Evolutionary conservation across 2,113 vertebrate species (phyloP), one percentile per base, ranked within the genome.

Genomic region (Oncorhynchus clarkii): DNA sequence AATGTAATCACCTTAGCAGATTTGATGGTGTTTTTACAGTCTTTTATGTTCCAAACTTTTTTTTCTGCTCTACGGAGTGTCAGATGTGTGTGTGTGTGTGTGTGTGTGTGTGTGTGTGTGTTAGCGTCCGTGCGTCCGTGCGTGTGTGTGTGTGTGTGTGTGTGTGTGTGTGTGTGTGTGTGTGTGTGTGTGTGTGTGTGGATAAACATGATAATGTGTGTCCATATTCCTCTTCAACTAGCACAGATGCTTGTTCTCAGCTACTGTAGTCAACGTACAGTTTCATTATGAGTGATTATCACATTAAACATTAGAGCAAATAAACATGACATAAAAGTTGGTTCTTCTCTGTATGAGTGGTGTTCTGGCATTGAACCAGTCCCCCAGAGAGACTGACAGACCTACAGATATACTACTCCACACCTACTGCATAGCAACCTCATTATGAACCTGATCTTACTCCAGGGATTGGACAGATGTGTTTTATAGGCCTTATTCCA

Each of bases 381-480:
- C 13, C 59, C 59, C n/a, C 59, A 22, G 59, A 22, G n/a, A 62
- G 59, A 22, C 6, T 62, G 59, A 62, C 2, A 39, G 14, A 54
- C 13, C 13, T 1, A 54, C 49, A 54, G 49, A 54, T 54, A 54
- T 54, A 54, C 14, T 54, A 16, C 26, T 29, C 29, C 29, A 29
- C 1, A 29, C 4, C 29, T 4, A 29, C 29, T 29, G 29, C 29
- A 29, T 29, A 29, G 29, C 4, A 4, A 51, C 27, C 65, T 68
- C 66, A 68, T 68, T 68, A 68, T 39, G 31, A 34, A 68, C 5
- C 66, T 68, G 29, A n/a, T 59, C 49, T 49, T 72, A 18, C 24
- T 22, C 51, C 26, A 2, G 27, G 54, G 54, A 59, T 60, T 18
- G 31, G 59, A 72, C 71, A 72, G 66, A 68, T 39, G 66, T 29